Evolutionary conservation across 2,113 vertebrate genomes (phyloP), one percentile per base, ranked within the genome.

Genomic region (Ranitomeya variabilis): DNA sequence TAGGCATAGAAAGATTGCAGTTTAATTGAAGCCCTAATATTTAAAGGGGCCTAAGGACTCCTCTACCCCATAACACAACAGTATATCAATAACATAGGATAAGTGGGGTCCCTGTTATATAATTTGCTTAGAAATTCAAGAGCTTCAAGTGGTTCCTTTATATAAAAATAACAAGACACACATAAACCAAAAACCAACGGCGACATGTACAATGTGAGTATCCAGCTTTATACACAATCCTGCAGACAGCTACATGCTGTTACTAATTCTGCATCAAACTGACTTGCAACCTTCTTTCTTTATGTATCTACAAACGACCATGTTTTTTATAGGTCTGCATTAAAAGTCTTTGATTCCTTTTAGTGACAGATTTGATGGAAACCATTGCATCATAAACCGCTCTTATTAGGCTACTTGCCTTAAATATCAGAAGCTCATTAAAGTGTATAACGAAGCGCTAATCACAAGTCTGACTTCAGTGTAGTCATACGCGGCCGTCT

Each of bases 401-500:
- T 86, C 64, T 80, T 73, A 73, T 80, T n/a, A 60, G 52, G 31
- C 54, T 19, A 51, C 37, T 69, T 62, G 57, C 67, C 26, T 55
- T 55, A 81, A 71, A 64, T 81, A 62, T 83, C 66, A 83, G 87
- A 57, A 57, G 19, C 54, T 69, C 57, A 37, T 83, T 60, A 87
- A 73, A 15, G 26, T 45, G n/a, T 64, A 51, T 52, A 86, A 9
- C 23, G 73, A 76, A 76, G 73, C 73, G 73, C 85, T 78, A 78
- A 78, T 86, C 73, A 77, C 85, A 62, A 51, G 73, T 86, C 76
- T 87, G 85, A 31, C 66, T 52, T 80, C 73, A 16, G 45, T n/a
- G 45, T 45, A 87, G 85, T 11, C 78, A 80, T 55, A 80, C 7
- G 37, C 78, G 71, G n/a, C 77, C 10, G 77, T 80, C 86, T 87